phyloP scores from a whole-genome alignment of 2,113 vertebrate species.

The Anoplopoma fimbria region DNA sequence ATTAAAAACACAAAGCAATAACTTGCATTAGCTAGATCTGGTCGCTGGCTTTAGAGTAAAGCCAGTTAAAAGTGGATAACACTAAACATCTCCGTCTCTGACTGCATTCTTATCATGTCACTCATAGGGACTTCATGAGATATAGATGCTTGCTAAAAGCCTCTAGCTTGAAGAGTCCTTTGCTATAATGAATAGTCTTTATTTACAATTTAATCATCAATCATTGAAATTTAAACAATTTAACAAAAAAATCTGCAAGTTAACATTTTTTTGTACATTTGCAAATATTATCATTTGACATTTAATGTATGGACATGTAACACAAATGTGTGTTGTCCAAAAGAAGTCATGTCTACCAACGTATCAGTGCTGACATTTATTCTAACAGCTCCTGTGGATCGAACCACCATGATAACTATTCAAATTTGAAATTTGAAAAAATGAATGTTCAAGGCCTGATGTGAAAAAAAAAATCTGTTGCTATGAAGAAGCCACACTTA shows the following conservation, averaged over 20 bases:
- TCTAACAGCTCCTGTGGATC: not conserved
- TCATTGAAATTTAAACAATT: not conserved
- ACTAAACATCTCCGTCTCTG: not conserved
- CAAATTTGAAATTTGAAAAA: not conserved
- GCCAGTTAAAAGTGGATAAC: not conserved
- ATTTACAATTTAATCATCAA: not conserved
- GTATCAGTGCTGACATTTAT: not conserved
- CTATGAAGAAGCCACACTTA: not conserved
- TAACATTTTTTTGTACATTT: not conserved
- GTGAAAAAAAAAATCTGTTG: not conserved
- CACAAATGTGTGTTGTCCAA: not conserved
- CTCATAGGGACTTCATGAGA: not conserved
- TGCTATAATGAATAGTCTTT: not conserved
- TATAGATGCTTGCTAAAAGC: not conserved
- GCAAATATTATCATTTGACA: not conserved
- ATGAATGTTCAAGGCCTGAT: not conserved
- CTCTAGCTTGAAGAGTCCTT: not conserved
- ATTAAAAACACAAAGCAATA: not conserved
- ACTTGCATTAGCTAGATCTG: not conserved
- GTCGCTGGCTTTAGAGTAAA: not conserved
- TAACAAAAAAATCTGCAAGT: not conserved
- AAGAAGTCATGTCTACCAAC: not conserved
- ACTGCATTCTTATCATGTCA: not conserved
- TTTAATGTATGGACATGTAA: not conserved
- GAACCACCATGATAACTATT: not conserved